phyloP scores from a whole-genome alignment of 2,113 vertebrate genomes.

The Neogobius melanostomus region DNA sequence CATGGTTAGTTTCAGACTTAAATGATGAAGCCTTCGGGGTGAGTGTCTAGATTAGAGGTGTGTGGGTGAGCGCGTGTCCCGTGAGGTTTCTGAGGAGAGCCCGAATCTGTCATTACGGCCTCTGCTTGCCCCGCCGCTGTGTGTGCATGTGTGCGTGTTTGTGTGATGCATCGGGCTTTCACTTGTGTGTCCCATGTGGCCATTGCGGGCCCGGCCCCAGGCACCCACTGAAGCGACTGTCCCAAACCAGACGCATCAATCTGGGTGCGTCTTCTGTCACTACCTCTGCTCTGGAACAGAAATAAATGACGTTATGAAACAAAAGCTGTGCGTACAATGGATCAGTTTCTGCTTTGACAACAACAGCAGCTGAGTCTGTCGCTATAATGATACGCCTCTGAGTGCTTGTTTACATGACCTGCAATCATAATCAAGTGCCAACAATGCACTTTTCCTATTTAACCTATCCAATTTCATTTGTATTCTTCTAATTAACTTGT shows the following conservation, averaged over 20 bases:
- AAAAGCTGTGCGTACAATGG: conserved; percentile 10
- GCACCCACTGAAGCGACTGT: conserved; percentile 39
- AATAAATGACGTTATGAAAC: conserved; percentile 33
- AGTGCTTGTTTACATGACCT: conserved; percentile 62
- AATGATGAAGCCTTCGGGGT: conserved; percentile 73
- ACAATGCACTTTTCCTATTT: conserved; percentile 56
- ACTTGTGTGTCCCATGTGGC: conserved; percentile 33
- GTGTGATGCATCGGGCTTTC: conserved; percentile 44
- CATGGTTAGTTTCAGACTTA: conserved; percentile 73
- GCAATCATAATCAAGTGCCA: conserved; percentile 40
- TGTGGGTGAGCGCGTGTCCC: conserved; percentile 45
- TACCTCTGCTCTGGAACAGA: conserved; percentile 19
- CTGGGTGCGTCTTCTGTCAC: conserved; percentile 13
- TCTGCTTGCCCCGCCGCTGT: conserved; percentile 35
- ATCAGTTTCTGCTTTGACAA: conserved; percentile 24
- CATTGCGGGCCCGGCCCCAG: conserved; percentile 27
- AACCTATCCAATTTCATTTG: conserved; percentile 1
- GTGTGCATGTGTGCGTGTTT: conserved; percentile 27
- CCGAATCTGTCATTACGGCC: conserved; percentile 63
- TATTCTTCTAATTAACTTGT: not conserved
- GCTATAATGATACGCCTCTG: conserved; percentile 49
- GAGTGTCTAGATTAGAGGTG: conserved; percentile 68
- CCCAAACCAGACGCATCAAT: conserved; percentile 45
- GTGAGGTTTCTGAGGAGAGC: conserved; percentile 50
- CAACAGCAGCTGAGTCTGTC: conserved; percentile 37